Percentiles rank a stretch among this genome's conserved stretches.
Evolutionary conservation across 2,888 invertebrate genomes (phyloP).

Genomic region (Himalopsyche tibetana): DNA sequence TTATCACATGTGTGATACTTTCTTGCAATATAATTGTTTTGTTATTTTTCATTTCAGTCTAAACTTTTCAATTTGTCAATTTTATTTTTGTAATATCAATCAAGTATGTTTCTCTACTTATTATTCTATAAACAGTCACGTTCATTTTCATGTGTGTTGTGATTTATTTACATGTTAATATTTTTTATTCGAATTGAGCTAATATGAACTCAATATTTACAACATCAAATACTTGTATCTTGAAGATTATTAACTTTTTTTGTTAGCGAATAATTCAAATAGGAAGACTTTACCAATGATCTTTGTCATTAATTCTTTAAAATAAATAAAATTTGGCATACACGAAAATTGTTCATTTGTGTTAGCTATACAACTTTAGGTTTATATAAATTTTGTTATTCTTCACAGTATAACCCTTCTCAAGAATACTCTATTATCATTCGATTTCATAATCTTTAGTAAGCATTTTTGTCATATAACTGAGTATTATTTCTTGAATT

Average conservation of each 20-base stretch:
- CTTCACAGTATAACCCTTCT: too few species aligned
- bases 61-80: neutral
- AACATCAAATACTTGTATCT: neutral
- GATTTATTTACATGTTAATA: too few species aligned
- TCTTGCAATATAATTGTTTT: neutral
- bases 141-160: too few species aligned
- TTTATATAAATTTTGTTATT: too few species aligned
- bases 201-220: neutral
- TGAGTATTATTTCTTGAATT: too few species aligned
- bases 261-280: neutral
- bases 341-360: too few species aligned
- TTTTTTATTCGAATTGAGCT: neutral
- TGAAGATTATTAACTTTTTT: neutral
- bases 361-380: too few species aligned
- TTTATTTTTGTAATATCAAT: neutral
- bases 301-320: slow-evolving; percentile 10
- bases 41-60: neutral
- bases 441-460: too few species aligned
- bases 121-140: too few species aligned
- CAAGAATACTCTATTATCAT: too few species aligned
- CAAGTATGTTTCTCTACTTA: too few species aligned
- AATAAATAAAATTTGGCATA: neutral
- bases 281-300: slow-evolving; percentile 13
- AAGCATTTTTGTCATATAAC: too few species aligned
- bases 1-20: neutral